Evolutionary conservation across 2,113 vertebrate genomes (phyloP).

Genomic region (Paradoxurus hermaphroditus): DNA sequence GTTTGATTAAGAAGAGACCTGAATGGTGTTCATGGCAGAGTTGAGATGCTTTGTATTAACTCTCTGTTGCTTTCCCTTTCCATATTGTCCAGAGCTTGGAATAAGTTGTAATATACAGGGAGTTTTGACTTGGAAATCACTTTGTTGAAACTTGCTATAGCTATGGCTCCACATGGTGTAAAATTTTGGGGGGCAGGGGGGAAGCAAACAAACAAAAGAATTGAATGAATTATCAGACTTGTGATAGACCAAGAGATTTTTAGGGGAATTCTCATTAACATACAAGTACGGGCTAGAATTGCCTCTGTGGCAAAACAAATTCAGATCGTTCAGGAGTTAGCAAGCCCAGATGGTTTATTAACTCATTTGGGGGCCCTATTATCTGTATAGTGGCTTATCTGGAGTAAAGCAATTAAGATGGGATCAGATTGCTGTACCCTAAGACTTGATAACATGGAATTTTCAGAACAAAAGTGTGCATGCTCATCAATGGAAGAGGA

Average conservation of each 20-base stretch:
- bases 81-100: neutral
- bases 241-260: neutral
- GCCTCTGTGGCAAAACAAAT: neutral
- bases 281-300: neutral
- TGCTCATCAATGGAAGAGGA: constrained; percentile 10
- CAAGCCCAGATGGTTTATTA: neutral
- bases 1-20: neutral
- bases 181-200: neutral
- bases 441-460: neutral
- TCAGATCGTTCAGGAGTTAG: neutral
- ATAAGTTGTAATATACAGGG: neutral
- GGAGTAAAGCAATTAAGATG: neutral
- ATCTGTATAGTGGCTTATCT: neutral
- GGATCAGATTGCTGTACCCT: neutral
- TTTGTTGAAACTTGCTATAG: neutral
- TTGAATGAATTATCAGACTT: neutral
- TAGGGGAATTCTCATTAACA: neutral
- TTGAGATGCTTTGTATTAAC: neutral
- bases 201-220: neutral
- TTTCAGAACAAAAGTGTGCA: neutral
- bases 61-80: neutral
- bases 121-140: neutral
- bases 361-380: neutral
- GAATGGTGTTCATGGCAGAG: neutral
- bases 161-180: neutral